phyloP scores from a whole-genome alignment of 2,888 invertebrate species.

The Leucophora obtusa region DNA sequence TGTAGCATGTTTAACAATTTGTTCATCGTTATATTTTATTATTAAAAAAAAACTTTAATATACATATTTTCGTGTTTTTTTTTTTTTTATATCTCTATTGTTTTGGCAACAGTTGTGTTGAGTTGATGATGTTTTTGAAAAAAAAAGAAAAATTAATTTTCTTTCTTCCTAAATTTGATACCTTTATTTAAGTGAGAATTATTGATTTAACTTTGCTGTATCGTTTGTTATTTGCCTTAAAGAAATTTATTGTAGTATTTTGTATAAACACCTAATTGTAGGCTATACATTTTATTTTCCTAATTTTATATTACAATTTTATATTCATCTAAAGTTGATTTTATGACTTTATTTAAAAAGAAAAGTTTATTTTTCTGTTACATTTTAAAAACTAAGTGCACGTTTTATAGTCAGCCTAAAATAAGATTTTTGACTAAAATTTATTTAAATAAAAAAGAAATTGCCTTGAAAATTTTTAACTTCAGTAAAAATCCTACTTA shows the following conservation, averaged over 20 bases:
- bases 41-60: background rate
- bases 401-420: no score
- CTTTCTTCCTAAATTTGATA: background rate
- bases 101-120: constrained; percentile 20
- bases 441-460: no score
- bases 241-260: constrained; percentile 4
- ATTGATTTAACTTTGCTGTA: background rate
- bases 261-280: constrained; percentile 30
- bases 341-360: background rate
- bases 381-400: no score
- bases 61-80: background rate
- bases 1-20: constrained; percentile 23
- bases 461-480: no score
- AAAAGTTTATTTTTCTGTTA: background rate
- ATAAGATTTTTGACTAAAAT: no score
- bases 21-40: background rate
- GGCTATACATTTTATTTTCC: constrained; percentile 31
- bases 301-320: constrained; percentile 16
- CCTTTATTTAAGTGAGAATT: background rate
- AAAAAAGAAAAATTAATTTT: background rate
- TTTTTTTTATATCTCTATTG: background rate
- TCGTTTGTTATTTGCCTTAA: background rate
- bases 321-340: background rate
- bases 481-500: no score
- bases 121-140: background rate